These are phyloP conservation scores for Doris montereyensis DNA, from an alignment of 2,888 invertebrate species.

Conservation along the genomic window DNA sequence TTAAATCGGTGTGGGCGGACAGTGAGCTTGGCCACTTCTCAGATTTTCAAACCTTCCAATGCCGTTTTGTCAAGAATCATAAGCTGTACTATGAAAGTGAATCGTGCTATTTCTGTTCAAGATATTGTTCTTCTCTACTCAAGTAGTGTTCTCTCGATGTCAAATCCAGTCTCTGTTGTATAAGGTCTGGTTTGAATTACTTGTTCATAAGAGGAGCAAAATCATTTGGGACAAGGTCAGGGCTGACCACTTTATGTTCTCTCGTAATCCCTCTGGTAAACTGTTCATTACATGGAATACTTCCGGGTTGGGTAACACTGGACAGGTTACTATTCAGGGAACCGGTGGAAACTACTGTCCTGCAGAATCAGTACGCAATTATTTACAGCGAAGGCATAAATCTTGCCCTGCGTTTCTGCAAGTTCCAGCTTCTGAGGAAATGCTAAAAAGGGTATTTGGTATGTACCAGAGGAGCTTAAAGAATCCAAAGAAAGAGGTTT, in stretches of 20 bases:
- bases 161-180: constrained; percentile 40
- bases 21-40: constrained; percentile 34
- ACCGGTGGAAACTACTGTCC: constrained; percentile 36
- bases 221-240: constrained; percentile 37
- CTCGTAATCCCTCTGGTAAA: constrained; percentile 18
- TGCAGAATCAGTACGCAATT: constrained; percentile 40
- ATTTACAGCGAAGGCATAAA: constrained; percentile 32
- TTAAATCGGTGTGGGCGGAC: constrained; percentile 23
- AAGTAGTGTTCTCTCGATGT: constrained; percentile 27
- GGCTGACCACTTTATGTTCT: constrained; percentile 39
- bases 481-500: constrained; percentile 33
- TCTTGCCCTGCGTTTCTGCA: constrained; percentile 24
- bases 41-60: constrained; percentile 39
- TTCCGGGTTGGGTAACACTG: constrained; percentile 15
- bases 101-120: constrained; percentile 15
- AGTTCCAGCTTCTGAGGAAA: constrained; percentile 25
- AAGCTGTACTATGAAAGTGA: constrained; percentile 20
- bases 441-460: constrained; percentile 22
- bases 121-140: constrained; percentile 39
- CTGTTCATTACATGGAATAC: constrained; percentile 39
- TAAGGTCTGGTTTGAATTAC: constrained; percentile 47
- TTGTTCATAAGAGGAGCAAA: constrained; percentile 42
- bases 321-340: constrained; percentile 32
- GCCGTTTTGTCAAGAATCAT: constrained; percentile 30
- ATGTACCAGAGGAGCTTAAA: constrained; percentile 31